Evolutionary conservation across 2,113 vertebrate species (phyloP).

Genomic region (Mobula hypostoma): DNA sequence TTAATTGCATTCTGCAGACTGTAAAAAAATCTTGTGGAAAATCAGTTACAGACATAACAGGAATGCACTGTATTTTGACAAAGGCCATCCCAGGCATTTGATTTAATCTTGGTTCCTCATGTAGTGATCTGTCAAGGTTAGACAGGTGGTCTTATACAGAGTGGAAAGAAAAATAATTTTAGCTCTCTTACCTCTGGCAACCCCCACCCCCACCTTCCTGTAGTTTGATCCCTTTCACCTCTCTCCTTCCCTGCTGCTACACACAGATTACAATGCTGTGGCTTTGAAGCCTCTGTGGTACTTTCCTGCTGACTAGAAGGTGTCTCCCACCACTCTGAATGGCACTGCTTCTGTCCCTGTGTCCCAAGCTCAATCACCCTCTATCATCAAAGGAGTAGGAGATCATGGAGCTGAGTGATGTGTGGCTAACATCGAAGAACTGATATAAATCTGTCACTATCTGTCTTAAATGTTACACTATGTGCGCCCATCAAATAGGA

Average conservation of each 20-base stretch:
- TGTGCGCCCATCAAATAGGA: constrained; percentile 40
- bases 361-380: background rate
- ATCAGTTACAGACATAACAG: constrained; percentile 41
- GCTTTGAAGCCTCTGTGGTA: background rate
- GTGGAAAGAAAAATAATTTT: constrained; percentile 45
- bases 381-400: constrained; percentile 47
- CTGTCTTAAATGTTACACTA: constrained; percentile 45
- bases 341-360: background rate
- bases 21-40: constrained; percentile 29
- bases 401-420: constrained; percentile 51
- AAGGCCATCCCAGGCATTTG: constrained; percentile 48
- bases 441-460: constrained; percentile 49
- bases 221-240: constrained; percentile 46
- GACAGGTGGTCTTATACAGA: constrained; percentile 57
- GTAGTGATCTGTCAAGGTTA: constrained; percentile 54
- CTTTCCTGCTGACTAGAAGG: constrained; percentile 24
- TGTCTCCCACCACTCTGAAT: background rate
- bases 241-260: constrained; percentile 45
- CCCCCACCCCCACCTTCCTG: constrained; percentile 17
- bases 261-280: constrained; percentile 47
- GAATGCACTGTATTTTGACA: constrained; percentile 47
- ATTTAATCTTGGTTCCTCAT: constrained; percentile 47
- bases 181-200: constrained; percentile 44
- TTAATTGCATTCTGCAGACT: constrained; percentile 23
- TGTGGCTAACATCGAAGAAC: constrained; percentile 44